Conservation (phyloP, 2,888 invertebrate genomes). For the Gryllus longicercus region DNA sequence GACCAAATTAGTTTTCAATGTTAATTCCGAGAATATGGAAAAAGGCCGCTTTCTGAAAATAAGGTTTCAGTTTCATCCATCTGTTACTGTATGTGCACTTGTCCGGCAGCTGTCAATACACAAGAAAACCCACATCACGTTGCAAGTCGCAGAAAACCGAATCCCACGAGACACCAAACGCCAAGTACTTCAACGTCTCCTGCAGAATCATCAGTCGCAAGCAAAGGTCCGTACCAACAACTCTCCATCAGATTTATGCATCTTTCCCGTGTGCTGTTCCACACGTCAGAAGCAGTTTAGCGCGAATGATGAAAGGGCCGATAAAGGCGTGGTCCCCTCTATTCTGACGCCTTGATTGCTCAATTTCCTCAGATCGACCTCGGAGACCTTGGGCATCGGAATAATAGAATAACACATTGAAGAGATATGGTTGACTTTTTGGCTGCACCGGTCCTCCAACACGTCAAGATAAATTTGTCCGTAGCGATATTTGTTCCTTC, state of each 20-base stretch:
- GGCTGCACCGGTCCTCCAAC: neutral
- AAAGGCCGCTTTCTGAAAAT: no score
- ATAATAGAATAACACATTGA: neutral
- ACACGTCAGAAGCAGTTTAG: conserved; percentile 10
- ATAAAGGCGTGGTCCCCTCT: neutral
- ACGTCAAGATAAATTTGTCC: neutral
- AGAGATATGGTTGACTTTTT: neutral
- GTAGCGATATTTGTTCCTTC: no score
- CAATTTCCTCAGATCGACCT: neutral
- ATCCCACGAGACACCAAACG: no score
- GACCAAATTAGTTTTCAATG: no score
- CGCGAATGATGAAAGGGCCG: neutral
- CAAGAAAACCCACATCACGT: no score
- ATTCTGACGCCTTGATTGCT: conserved; percentile 6
- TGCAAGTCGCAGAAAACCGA: no score
- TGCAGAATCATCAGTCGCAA: neutral
- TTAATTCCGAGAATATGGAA: no score
- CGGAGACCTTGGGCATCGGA: neutral
- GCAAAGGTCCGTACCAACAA: neutral
- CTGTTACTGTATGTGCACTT: no score
- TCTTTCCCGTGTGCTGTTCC: neutral
- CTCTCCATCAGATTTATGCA: neutral
- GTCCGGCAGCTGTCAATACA: no score
- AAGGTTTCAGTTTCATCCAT: no score
- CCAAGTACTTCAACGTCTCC: neutral